Conservation (phyloP, 2,797 vertebrate species). For the Cichlasoma orientale region DNA sequence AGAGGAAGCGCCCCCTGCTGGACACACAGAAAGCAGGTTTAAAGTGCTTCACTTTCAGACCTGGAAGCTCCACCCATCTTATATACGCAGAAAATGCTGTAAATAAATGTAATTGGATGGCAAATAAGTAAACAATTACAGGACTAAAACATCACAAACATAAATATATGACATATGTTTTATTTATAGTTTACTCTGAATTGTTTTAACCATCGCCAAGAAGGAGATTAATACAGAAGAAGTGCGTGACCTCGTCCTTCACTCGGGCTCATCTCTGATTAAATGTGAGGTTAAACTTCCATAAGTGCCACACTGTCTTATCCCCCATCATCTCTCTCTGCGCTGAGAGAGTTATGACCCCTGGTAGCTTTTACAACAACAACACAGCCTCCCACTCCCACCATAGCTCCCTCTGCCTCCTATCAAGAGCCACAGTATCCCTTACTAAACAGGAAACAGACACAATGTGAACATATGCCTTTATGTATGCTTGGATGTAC, state of each 20-base stretch:
- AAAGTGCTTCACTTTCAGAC: not conserved
- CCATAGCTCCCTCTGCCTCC: not conserved
- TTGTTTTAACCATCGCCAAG: not conserved
- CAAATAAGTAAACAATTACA: not conserved
- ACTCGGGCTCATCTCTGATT: conserved; percentile 16
- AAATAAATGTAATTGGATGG: not conserved
- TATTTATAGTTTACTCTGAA: not conserved
- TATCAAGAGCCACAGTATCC: conserved; percentile 29
- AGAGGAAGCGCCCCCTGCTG: not conserved
- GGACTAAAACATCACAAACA: not conserved
- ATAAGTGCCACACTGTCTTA: conserved; percentile 13
- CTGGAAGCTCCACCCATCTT: not conserved
- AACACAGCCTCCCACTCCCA: conserved; percentile 20
- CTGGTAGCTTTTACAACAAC: conserved; percentile 49
- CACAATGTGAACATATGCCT: conserved; percentile 19
- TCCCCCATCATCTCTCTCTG: conserved; percentile 15
- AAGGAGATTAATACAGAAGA: not conserved
- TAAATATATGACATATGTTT: not conserved
- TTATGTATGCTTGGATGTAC: conserved; percentile 10
- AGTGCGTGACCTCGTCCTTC: not conserved
- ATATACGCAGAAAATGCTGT: not conserved
- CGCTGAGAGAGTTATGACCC: conserved; percentile 41
- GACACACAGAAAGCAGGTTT: not conserved
- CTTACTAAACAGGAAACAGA: conserved; percentile 56
- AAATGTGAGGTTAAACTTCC: conserved; percentile 27